Evolutionary conservation across 1,140 invertebrate species (phyloP), one percentile per base, ranked within the genome.

Genomic region (Agrypnia vestita): DNA sequence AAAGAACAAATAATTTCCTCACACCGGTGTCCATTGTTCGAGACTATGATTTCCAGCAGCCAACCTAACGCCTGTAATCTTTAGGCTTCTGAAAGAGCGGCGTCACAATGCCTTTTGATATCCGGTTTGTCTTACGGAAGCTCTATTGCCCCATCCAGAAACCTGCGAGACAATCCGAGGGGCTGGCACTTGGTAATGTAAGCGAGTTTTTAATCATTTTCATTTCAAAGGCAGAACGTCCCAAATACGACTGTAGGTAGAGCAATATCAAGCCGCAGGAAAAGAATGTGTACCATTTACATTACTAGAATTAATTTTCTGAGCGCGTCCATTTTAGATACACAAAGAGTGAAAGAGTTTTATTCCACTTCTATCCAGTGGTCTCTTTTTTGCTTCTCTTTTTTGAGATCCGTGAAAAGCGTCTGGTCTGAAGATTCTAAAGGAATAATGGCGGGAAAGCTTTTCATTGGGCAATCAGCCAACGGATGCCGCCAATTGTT

Each of bases 401-500:
- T 69, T 64, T 69, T 69, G 64, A 17, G 13, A 46, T 49, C 64
- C 46, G 6, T n/a, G 15, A 47, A 21, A 64, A 35, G 61, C 64
- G 44, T 69, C 44, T 69, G 64, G 11, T 21, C 64, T 13, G 44
- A 21, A 35, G 61, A 64, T 64, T 21, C 76, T 21, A 71, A 55
- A 56, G 62, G n/a, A 35, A 25, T 80, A 79, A 77, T 79, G 75
- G 78, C 78, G 76, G 81, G 56, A 82, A 80, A 78, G 76, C 80
- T 78, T 61, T 43, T 67, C 78, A 79, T 82, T 82, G 59, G 78
- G 64, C 81, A 82, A 82, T 82, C 81, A 82, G 59, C 47, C 46
- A 79, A 62, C 76, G 80, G 80, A 82, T 79, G 72, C 43, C 56
- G 47, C 55, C 80, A 76, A 79, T 82, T 79, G 72, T 79, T 79